phyloP scores from a whole-genome alignment of 2,797 vertebrate genomes.

The Apogon talboti region DNA sequence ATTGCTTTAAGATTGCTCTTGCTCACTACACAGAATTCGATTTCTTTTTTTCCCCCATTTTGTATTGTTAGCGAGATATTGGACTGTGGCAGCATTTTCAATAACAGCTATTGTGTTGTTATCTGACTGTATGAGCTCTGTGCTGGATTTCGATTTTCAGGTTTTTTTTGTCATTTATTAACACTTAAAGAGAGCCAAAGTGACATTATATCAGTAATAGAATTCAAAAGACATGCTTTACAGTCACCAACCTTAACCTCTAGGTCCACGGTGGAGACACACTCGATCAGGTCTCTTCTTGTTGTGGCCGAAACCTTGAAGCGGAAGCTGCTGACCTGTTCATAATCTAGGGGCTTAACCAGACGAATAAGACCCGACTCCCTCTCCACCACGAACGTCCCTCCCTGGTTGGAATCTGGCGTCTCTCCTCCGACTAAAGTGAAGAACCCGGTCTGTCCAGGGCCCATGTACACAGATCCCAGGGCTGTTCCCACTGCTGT shows the following conservation, averaged over 20 bases:
- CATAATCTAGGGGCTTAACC: slow-evolving; percentile 91
- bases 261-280: slow-evolving; percentile 90
- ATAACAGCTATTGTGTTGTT: not conserved
- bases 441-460: slow-evolving; percentile 85
- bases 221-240: not conserved
- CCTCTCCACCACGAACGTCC: slow-evolving; percentile 90
- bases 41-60: no score
- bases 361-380: slow-evolving; percentile 91
- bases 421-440: slow-evolving; percentile 88
- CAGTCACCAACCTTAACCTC: slow-evolving; percentile 88
- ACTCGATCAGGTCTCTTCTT: slow-evolving; percentile 84
- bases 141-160: not conserved
- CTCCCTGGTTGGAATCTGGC: slow-evolving; percentile 90
- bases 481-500: slow-evolving; percentile 90
- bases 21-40: not conserved
- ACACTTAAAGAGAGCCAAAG: not conserved
- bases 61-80: no score
- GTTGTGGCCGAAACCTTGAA: slow-evolving; percentile 88
- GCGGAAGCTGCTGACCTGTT: slow-evolving; percentile 90
- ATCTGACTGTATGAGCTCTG: not conserved
- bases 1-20: not conserved
- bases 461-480: slow-evolving; percentile 90
- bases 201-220: not conserved
- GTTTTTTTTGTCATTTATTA: not conserved
- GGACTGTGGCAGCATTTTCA: no score